Base-by-base conservation (phyloP, 2,888 invertebrate species). In the Calameuta pallipes region DNA sequence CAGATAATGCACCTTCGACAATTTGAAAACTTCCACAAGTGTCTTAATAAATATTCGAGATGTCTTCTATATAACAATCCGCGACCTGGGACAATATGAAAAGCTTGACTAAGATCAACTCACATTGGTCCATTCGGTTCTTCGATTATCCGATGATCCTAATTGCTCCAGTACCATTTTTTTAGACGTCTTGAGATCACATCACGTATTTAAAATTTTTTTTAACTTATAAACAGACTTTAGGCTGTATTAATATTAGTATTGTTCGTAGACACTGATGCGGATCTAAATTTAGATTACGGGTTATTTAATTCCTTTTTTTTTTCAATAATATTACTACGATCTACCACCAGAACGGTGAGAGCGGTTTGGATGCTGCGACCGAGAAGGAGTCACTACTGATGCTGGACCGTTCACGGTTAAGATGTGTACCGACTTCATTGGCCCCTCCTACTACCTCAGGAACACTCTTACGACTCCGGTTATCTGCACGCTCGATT, bases 351-450 rank as follows among this genome's bases (percentile, higher is more conserved):
- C 31, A 13, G 71, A 34, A 34, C 71, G 71, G 31, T 23, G 71
- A 71, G 71, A 31, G 71, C 31, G 31, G 85, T 84, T 87, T 83
- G 85, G 89, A 89, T 88, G 87, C 89, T 85, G 85, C 88, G 86
- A 83, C 87, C 85, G 86, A 83, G 89, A 88, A 87, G 86, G 84
- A 86, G 86, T 89, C 86, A 90, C 89, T 90, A 90, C 89, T 90
- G 89, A 86, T 88, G 87, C 83, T 80, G 85, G 85, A 84, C 83
- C 77, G 87, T 88, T 88, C 89, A 83, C 83, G 80, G 85, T 85
- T 85, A 82, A 85, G 85, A 85, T 85, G 83, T 87, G 83, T 87
- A 86, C 87, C 88, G 71, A 71, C 33, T 84, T 83, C 81, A 81
- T 79, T 81, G 76, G 80, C 80, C 82, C 83, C 82, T 79, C 78